Evolutionary conservation across 2,113 vertebrate species (phyloP).

Genomic region (Ascaphus truei): DNA sequence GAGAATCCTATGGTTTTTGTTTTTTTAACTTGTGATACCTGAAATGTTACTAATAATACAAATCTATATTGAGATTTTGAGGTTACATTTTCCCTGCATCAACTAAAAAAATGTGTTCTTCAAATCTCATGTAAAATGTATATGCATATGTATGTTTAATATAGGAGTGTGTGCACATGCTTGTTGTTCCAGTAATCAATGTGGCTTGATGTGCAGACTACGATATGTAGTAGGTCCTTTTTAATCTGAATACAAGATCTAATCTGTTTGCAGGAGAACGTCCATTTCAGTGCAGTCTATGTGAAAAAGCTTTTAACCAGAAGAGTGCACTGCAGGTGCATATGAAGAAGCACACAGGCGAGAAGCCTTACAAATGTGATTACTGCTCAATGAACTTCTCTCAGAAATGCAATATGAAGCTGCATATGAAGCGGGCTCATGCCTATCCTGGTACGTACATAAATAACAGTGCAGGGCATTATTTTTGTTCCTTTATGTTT

Average conservation of each 20-base stretch:
- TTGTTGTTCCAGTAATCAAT: too few species aligned
- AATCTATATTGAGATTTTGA: too few species aligned
- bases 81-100: too few species aligned
- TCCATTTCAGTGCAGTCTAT: slow-evolving; percentile 85
- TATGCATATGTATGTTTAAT: too few species aligned
- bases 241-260: background rate
- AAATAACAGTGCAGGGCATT: background rate
- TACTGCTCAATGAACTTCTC: slow-evolving; percentile 92
- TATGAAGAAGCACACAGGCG: slow-evolving; percentile 95
- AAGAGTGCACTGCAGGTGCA: slow-evolving; percentile 96
- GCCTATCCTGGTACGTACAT: slow-evolving; percentile 65
- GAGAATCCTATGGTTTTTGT: too few species aligned
- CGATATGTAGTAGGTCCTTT: background rate
- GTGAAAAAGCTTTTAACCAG: slow-evolving; percentile 97
- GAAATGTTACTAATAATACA: too few species aligned
- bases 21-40: too few species aligned
- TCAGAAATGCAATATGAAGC: slow-evolving; percentile 98
- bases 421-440: slow-evolving; percentile 93
- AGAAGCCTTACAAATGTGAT: slow-evolving; percentile 90
- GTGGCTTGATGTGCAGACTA: too few species aligned
- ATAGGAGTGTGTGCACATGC: too few species aligned
- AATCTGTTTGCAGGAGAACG: slow-evolving; percentile 74
- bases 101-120: too few species aligned
- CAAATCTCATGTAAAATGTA: too few species aligned
- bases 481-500: background rate